Evolutionary conservation across 2,888 invertebrate species (phyloP), one percentile per base, ranked within the genome.

Genomic region (Ophion costatus): DNA sequence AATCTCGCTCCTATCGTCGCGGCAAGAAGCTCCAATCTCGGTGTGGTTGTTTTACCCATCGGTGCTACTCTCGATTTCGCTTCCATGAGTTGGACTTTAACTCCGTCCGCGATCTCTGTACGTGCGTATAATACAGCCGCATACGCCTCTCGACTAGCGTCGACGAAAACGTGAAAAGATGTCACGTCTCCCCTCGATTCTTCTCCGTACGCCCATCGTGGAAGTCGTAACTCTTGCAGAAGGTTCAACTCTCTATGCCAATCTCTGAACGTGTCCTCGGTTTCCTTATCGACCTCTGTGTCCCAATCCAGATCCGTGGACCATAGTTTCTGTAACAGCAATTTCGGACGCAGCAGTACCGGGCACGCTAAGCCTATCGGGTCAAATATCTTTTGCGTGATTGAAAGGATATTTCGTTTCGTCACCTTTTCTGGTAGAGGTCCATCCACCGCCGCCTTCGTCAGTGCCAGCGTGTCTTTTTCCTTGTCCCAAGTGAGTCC

Each of bases 1-100:
- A 91, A 69, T 75, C 90, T 73, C 0, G 87, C 88, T 24, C 88
- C 89, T 29, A 92, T 89, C 11, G 87, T 77, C 11, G 90, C 89
- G 10, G 87, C 91, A 51, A 92, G 67, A 57, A 92, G 79, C 83
- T 92, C 91, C n/a, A 92, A 78, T 22, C 91, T 78, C 3, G 91
- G 91, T 67, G 92, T 91, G 0, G 88, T 90, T 22, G 87, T 76
- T 63, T 84, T 87, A 66, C 89, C 88, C 5, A 87, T 29, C 0
- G 91, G 90, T 29, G 90, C 87, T 20, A 92, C 88, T 85, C 92
- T 87, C 20, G 90, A 20, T 80, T 90, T 90, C 4, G 90, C 90
- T 51, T 84, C 79, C 11, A 91, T 22, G 24, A 91, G 81, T 56
- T 87, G 86, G 1, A 90, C 88, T 20, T 66, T 69, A 0, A 88